phyloP scores from a whole-genome alignment of 2,888 invertebrate genomes.

The Hypolimnas misippus region DNA sequence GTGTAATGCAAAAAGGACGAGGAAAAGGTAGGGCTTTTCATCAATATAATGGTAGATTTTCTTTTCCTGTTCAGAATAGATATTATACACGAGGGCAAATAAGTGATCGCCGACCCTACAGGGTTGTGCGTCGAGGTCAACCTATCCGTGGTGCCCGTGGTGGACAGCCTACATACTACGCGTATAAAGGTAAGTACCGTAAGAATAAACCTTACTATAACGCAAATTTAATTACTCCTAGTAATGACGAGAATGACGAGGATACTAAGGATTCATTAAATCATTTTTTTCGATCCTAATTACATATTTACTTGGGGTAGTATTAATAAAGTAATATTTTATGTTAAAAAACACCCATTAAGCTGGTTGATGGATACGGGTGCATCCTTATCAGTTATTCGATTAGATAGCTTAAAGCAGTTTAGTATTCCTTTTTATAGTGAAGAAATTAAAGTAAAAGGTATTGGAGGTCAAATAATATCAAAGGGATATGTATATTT shows the following conservation, averaged over 20 bases:
- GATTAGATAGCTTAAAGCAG: background rate
- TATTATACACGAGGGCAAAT: background rate
- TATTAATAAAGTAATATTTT: background rate
- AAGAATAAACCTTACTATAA: background rate
- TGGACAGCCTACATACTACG: too few species aligned
- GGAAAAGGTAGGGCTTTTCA: conserved; percentile 4
- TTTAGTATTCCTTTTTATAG: background rate
- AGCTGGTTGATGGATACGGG: background rate
- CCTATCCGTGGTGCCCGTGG: background rate
- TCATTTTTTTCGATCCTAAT: background rate
- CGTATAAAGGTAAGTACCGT: too few species aligned
- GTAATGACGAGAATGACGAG: background rate
- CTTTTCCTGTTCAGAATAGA: background rate
- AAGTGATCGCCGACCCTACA: background rate
- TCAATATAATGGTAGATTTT: conserved; percentile 3
- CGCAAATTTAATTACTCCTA: background rate
- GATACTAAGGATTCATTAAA: background rate
- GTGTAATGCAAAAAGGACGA: background rate
- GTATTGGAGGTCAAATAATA: background rate
- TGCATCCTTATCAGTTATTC: background rate
- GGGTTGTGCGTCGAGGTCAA: background rate
- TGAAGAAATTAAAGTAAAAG: background rate
- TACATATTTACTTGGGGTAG: background rate
- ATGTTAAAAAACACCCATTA: background rate
- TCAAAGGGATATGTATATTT: conserved; percentile 1